Evolutionary conservation across 1,140 invertebrate species (phyloP).

Genomic region (Hetaerina americana): DNA sequence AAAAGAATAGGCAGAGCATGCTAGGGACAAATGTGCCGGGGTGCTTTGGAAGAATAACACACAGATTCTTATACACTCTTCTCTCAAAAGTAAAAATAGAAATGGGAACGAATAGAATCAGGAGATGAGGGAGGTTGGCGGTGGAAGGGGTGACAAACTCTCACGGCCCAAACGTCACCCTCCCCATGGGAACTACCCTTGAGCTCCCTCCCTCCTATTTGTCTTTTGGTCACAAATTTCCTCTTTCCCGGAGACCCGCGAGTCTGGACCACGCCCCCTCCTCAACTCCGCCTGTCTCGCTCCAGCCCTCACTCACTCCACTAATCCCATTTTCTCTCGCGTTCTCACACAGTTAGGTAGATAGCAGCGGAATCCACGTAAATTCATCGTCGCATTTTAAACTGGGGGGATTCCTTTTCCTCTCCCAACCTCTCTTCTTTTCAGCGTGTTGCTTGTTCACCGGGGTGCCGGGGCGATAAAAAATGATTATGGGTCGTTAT

Average conservation of each 20-base stretch:
- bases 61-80: background rate
- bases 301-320: background rate
- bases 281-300: background rate
- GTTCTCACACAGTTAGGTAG: no score
- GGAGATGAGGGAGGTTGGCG: no score
- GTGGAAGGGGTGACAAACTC: background rate
- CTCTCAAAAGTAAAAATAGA: background rate
- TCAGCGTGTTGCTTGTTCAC: no score
- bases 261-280: background rate
- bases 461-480: no score
- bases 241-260: background rate
- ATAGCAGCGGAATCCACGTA: background rate
- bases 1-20: background rate
- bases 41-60: background rate
- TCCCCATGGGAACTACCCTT: no score
- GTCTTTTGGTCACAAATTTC: background rate
- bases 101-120: no score
- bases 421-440: no score
- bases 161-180: no score
- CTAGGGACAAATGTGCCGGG: background rate
- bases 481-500: no score
- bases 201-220: background rate
- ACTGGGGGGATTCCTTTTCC: no score
- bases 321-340: background rate
- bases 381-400: no score